A percentile compares a stretch with the other conserved stretches of the same genome.
These are phyloP conservation scores for Temnothorax nylanderi DNA, from an alignment of 1,140 invertebrate genomes.

Conservation along the genomic window DNA sequence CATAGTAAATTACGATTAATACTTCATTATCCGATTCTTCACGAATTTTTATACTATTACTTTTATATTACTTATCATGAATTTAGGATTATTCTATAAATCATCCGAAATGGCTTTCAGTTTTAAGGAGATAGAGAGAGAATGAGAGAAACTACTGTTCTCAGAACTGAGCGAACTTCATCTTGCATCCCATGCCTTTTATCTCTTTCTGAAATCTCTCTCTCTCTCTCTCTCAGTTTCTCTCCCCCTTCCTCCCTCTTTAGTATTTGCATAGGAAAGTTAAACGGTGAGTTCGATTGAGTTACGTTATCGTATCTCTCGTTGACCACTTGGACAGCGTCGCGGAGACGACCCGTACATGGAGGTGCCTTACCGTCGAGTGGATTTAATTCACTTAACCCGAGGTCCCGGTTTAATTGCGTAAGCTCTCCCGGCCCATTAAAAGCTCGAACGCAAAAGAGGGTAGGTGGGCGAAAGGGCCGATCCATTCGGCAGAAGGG, in stretches of 20 bases:
- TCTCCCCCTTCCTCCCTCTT: not conserved
- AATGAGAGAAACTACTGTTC: not conserved
- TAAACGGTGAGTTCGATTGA: conserved; percentile 48
- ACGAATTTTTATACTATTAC: not conserved
- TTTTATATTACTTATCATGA: not conserved
- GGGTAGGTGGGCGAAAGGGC: conserved; percentile 3
- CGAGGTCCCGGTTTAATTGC: conserved; percentile 76
- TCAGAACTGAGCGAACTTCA: not conserved
- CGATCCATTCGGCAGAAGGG: conserved; percentile 39
- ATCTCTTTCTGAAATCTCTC: not conserved
- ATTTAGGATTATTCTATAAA: not conserved
- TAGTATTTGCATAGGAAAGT: conserved; percentile 51
- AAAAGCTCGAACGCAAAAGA: conserved; percentile 66
- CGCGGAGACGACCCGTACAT: conserved; percentile 47
- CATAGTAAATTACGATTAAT: not conserved
- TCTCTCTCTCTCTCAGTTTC: not conserved
- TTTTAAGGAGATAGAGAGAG: not conserved
- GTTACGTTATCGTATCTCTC: conserved; percentile 54
- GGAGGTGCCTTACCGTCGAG: conserved; percentile 30
- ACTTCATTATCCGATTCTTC: not conserved
- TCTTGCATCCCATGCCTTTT: not conserved
- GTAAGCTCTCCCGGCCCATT: conserved; percentile 71
- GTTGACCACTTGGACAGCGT: conserved; percentile 36
- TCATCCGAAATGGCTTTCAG: not conserved
- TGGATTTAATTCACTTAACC: conserved; percentile 60